Evolutionary conservation across 2,888 invertebrate genomes (phyloP).

Genomic region (Acronicta leporina): DNA sequence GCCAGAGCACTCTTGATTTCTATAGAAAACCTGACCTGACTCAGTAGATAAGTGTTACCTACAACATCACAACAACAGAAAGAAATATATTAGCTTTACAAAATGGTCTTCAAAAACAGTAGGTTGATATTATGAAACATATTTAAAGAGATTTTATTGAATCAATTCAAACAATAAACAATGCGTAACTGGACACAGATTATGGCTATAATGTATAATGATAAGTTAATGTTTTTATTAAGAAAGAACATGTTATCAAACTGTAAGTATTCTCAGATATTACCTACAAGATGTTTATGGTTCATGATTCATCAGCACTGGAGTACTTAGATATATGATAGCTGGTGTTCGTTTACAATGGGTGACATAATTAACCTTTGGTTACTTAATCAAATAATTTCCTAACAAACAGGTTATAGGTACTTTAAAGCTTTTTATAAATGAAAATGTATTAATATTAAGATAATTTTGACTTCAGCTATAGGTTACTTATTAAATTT

Average conservation of each 20-base stretch:
- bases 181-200: conserved; percentile 58
- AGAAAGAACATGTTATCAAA: conserved; percentile 75
- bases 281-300: conserved; percentile 67
- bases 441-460: conserved; percentile 47
- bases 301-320: conserved; percentile 68
- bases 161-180: conserved; percentile 56
- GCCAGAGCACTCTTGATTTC: conserved; percentile 76
- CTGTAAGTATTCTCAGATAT: conserved; percentile 64
- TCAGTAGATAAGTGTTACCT: conserved; percentile 35
- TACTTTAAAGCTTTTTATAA: conserved; percentile 33
- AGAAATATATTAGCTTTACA: conserved; percentile 15
- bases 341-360: conserved; percentile 35
- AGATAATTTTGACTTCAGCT: conserved; percentile 12
- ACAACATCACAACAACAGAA: conserved; percentile 30
- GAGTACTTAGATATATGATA: conserved; percentile 46
- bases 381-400: conserved; percentile 32
- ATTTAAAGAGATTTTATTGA: conserved; percentile 29
- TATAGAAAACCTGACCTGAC: conserved; percentile 42
- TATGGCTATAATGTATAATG: conserved; percentile 55
- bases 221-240: conserved; percentile 71
- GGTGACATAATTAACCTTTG: conserved; percentile 41
- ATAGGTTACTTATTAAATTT: conserved; percentile 27
- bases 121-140: conserved; percentile 13
- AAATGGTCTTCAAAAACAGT: conserved; percentile 8
- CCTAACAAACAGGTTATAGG: conserved; percentile 43